phyloP scores from a whole-genome alignment of 1,140 invertebrate species.

The Asbolus verrucosus region DNA sequence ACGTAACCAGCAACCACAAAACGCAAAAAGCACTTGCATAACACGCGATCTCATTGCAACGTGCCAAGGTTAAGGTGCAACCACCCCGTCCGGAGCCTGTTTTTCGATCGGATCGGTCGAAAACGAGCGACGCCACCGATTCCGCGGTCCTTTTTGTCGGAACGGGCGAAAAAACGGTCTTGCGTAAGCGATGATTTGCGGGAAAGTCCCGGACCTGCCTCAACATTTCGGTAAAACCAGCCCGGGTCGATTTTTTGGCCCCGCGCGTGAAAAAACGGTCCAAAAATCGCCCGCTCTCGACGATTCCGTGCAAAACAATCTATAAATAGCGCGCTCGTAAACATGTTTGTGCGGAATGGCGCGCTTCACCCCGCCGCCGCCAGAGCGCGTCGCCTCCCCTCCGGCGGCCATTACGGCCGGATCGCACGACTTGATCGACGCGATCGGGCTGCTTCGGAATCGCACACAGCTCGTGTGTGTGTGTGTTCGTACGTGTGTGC shows the following conservation, averaged over 20 bases:
- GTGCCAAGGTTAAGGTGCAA: conserved; percentile 5
- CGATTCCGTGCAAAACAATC: no score
- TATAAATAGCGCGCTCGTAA: no score
- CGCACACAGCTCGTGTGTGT: neutral
- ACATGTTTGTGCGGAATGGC: no score
- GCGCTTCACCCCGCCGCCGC: no score
- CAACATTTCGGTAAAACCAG: conserved; percentile 37
- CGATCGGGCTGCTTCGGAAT: neutral
- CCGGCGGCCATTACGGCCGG: no score
- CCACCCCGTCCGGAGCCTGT: neutral
- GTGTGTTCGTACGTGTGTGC: no score
- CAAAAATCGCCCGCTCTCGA: no score
- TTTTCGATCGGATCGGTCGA: neutral
- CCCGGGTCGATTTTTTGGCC: conserved; percentile 1
- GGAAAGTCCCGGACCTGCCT: conserved; percentile 11
- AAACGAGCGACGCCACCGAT: neutral
- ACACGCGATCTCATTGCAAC: neutral
- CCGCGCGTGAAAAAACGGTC: no score
- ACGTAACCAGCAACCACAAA: neutral
- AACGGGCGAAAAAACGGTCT: neutral
- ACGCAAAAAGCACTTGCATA: neutral
- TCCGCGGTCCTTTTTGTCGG: neutral
- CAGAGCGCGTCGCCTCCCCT: no score
- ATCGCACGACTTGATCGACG: neutral
- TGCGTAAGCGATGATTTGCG: neutral